Conservation (phyloP, 2,113 vertebrate genomes). For the Urocitellus parryii region DNA sequence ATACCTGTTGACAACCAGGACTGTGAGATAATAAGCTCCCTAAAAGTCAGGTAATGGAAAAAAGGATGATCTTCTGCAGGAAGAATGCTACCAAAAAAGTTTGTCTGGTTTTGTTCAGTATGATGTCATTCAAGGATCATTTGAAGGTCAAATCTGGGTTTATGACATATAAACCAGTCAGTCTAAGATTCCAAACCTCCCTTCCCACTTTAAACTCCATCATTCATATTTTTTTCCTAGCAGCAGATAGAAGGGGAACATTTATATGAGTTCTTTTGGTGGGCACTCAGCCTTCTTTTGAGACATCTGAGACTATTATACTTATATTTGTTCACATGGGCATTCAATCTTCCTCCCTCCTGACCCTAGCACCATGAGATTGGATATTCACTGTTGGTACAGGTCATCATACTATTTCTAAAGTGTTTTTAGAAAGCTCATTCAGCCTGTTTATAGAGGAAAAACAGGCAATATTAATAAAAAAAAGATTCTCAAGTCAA, state of each 20-base stretch:
- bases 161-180: neutral
- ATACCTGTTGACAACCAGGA: neutral
- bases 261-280: neutral
- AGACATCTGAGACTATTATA: neutral
- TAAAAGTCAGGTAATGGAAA: neutral
- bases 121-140: constrained; percentile 29
- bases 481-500: neutral
- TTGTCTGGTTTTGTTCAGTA: neutral
- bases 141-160: neutral
- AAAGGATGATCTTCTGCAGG: neutral
- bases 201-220: neutral
- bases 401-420: neutral
- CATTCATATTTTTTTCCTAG: neutral
- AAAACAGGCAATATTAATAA: neutral
- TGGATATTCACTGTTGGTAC: rapidly evolving
- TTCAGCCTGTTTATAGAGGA: neutral
- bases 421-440: neutral
- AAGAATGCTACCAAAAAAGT: neutral
- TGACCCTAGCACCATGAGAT: neutral
- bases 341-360: neutral
- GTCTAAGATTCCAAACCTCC: neutral
- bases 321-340: neutral
- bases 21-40: neutral
- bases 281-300: neutral
- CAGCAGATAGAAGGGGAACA: neutral